A percentile compares a stretch with the other conserved stretches of the same genome.
Evolutionary conservation across 2,888 invertebrate genomes (phyloP).

Genomic region (Pseudococcus jackbeardsleyi): DNA sequence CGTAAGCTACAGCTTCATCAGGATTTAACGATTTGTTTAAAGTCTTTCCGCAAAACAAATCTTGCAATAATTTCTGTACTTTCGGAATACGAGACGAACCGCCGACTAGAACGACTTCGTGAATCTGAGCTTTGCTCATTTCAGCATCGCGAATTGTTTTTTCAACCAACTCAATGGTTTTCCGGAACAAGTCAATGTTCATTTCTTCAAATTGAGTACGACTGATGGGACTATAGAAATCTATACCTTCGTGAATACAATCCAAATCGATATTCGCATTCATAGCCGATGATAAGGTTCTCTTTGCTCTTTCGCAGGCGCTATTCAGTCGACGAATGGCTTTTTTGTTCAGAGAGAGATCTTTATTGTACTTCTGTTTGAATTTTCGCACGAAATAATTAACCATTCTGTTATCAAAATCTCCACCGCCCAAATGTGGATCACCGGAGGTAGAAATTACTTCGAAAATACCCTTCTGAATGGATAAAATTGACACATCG

Average conservation of each 20-base stretch:
- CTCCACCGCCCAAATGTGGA: slow-evolving; percentile 71
- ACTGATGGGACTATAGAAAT: slow-evolving; percentile 74
- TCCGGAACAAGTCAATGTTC: slow-evolving; percentile 94
- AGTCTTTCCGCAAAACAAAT: slow-evolving; percentile 96
- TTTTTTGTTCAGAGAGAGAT: slow-evolving; percentile 73
- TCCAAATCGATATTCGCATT: slow-evolving; percentile 91
- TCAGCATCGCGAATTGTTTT: slow-evolving; percentile 92
- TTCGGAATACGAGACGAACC: slow-evolving; percentile 96
- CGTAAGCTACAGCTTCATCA: slow-evolving; percentile 97
- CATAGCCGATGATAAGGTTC: slow-evolving; percentile 87
- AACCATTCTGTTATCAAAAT: slow-evolving; percentile 92
- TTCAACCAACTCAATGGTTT: slow-evolving; percentile 75
- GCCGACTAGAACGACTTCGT: slow-evolving; percentile 81
- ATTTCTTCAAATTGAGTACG: slow-evolving; percentile 96
- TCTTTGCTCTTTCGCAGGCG: slow-evolving; percentile 90
- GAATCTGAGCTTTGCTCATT: slow-evolving; percentile 91
- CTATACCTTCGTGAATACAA: slow-evolving; percentile 88
- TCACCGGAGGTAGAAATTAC: slow-evolving; percentile 92
- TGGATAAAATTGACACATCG: slow-evolving; percentile 94
- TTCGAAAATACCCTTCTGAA: slow-evolving; percentile 94
- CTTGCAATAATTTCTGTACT: slow-evolving; percentile 95
- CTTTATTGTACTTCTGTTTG: slow-evolving; percentile 94
- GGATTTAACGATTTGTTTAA: slow-evolving; percentile 97
- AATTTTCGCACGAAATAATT: slow-evolving; percentile 91
- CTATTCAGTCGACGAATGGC: slow-evolving; percentile 76